These are phyloP conservation scores for Metalampra italica DNA, from an alignment of 2,888 invertebrate species.

Conservation along the genomic window DNA sequence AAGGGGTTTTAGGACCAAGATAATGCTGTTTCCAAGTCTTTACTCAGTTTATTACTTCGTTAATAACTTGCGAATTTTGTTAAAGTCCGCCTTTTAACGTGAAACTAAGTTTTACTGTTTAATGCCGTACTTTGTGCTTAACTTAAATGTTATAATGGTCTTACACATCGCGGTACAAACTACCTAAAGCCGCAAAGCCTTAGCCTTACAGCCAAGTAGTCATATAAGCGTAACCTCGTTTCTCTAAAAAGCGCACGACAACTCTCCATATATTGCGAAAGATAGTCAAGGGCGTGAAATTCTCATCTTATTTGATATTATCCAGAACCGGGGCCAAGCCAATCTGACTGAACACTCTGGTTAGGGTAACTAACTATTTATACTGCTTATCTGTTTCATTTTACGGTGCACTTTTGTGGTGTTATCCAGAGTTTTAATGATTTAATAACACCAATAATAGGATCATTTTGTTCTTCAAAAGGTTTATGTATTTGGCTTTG, in stretches of 20 bases:
- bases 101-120: too few species aligned
- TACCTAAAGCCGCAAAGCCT: slow-evolving; percentile 13
- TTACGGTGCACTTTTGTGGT: too few species aligned
- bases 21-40: too few species aligned
- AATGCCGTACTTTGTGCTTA: too few species aligned
- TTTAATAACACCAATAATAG: too few species aligned
- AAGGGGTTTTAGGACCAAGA: not conserved
- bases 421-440: too few species aligned
- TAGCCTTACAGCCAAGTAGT: slow-evolving; percentile 33
- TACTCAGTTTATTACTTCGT: not conserved
- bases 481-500: too few species aligned
- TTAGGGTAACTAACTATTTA: too few species aligned
- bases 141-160: slow-evolving; percentile 2
- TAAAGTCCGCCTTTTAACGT: too few species aligned
- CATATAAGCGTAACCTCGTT: slow-evolving; percentile 49
- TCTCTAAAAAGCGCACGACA: slow-evolving; percentile 41
- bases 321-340: not conserved
- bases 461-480: too few species aligned
- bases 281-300: slow-evolving; percentile 40
- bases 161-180: slow-evolving; percentile 17
- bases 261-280: slow-evolving; percentile 38
- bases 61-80: not conserved
- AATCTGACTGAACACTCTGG: not conserved
- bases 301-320: slow-evolving; percentile 28
- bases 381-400: too few species aligned